These are phyloP conservation scores for Sinocyclocheilus rhinocerous DNA, from an alignment of 2,113 vertebrate species.

Conservation along the genomic window DNA sequence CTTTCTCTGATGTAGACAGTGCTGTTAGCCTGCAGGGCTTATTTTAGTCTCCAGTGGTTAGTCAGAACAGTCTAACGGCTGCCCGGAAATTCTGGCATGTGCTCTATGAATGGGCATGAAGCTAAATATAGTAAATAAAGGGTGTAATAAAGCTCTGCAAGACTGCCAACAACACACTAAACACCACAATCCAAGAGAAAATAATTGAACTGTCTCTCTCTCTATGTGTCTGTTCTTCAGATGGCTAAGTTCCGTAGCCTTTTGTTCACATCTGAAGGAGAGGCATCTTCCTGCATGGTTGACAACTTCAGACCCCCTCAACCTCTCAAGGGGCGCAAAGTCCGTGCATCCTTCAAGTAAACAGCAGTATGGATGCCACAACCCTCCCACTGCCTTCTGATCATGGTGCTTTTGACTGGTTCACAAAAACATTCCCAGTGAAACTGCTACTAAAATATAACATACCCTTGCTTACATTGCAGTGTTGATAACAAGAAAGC, in stretches of 20 bases:
- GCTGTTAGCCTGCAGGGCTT: neutral
- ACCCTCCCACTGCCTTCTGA: neutral
- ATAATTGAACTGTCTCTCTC: neutral
- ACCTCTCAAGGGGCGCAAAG: constrained; percentile 82
- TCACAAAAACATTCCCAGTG: neutral
- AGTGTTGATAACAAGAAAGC: neutral
- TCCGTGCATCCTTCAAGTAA: constrained; percentile 81
- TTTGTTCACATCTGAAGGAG: constrained; percentile 80
- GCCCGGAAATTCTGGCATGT: neutral
- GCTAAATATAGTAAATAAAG: constrained; percentile 11
- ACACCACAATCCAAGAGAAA: constrained; percentile 7
- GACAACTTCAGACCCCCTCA: constrained; percentile 92
- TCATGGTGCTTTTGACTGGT: neutral
- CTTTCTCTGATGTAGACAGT: neutral
- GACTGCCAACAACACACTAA: constrained; percentile 15
- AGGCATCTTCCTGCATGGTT: constrained; percentile 81
- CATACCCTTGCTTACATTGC: neutral
- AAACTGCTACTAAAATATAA: constrained; percentile 2
- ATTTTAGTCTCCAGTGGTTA: constrained; percentile 18
- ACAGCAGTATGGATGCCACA: neutral
- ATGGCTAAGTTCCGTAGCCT: constrained; percentile 83
- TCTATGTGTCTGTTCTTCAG: constrained; percentile 65
- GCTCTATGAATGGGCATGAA: neutral
- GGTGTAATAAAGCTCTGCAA: constrained; percentile 18
- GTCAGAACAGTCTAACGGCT: constrained; percentile 10